Evolutionary conservation across 2,888 invertebrate species (phyloP).

Genomic region (Melipona beecheii): DNA sequence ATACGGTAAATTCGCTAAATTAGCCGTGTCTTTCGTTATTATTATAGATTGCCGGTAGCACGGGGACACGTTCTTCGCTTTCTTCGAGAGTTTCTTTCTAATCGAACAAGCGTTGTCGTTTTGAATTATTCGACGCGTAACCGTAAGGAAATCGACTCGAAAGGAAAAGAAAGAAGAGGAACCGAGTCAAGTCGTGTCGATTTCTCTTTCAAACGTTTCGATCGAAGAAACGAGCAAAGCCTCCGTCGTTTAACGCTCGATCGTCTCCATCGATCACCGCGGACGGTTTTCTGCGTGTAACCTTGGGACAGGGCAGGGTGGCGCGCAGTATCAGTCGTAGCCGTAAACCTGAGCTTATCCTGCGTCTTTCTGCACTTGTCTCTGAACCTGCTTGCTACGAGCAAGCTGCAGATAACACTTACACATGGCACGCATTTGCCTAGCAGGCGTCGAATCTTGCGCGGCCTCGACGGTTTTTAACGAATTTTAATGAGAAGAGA

Average conservation of each 20-base stretch:
- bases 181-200: no score
- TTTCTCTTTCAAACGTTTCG: no score
- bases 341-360: slow-evolving; percentile 60
- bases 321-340: slow-evolving; percentile 57
- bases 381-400: slow-evolving; percentile 61
- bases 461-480: slow-evolving; percentile 38
- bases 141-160: no score
- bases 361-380: slow-evolving; percentile 37
- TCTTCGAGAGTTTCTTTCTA: not conserved
- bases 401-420: slow-evolving; percentile 82
- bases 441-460: slow-evolving; percentile 53
- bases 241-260: not conserved
- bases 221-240: not conserved
- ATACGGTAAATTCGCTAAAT: slow-evolving; percentile 25
- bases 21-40: slow-evolving; percentile 31
- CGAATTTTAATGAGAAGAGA: slow-evolving; percentile 37
- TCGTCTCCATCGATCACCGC: not conserved
- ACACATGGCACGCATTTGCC: slow-evolving; percentile 79
- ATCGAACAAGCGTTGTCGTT: not conserved
- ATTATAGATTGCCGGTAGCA: slow-evolving; percentile 13
- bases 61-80: not conserved
- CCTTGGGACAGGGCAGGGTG: slow-evolving; percentile 37
- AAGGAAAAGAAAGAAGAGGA: no score
- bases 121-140: not conserved
- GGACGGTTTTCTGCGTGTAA: slow-evolving; percentile 31